Evolutionary conservation across 2,113 vertebrate species (phyloP).

Genomic region (Mohoua ochrocephala): DNA sequence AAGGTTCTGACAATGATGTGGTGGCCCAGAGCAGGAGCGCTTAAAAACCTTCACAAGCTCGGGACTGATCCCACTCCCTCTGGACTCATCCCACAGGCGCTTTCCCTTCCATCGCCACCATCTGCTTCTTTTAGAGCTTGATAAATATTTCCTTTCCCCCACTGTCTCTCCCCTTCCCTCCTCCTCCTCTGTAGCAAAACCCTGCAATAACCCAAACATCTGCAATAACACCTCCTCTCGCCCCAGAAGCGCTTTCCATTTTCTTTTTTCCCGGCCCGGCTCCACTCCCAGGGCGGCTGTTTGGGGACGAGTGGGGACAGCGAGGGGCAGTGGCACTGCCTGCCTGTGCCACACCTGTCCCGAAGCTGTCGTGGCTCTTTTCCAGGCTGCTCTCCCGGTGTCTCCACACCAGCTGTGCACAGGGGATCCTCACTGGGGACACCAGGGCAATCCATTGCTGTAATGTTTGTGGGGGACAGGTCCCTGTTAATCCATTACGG

Average conservation of each 20-base stretch:
- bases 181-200: not conserved
- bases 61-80: not conserved
- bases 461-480: not conserved
- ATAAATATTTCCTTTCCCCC: not conserved
- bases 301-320: not conserved
- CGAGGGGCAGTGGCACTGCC: fast-evolving
- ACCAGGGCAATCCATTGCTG: not conserved
- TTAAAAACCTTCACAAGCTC: not conserved
- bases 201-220: not conserved
- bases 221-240: not conserved
- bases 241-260: not conserved
- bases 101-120: not conserved
- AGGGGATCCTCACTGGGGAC: fast-evolving
- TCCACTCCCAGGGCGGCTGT: not conserved
- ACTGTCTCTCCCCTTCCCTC: not conserved
- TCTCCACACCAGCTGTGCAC: not conserved
- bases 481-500: slow-evolving; percentile 1
- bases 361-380: not conserved
- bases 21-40: not conserved
- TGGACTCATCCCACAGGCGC: not conserved
- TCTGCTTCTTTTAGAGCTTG: not conserved
- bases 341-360: not conserved
- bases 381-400: not conserved
- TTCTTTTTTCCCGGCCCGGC: not conserved
- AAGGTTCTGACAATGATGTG: not conserved